Evolutionary conservation across 2,113 vertebrate species (phyloP), one percentile per base, ranked within the genome.

Genomic region (Hymenochirus boettgeri): DNA sequence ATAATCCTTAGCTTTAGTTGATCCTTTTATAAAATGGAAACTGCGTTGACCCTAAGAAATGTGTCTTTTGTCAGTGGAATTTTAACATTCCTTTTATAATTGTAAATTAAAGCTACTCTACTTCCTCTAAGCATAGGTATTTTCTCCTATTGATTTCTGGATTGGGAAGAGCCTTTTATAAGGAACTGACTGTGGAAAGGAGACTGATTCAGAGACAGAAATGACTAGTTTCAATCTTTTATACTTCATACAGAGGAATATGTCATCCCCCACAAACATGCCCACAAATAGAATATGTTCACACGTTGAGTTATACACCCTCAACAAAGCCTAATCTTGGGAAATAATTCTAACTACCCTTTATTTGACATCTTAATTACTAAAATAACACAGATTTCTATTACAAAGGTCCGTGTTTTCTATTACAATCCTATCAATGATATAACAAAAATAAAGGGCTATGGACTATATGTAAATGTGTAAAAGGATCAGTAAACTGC

Each of bases 341-440:
- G 58, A 55, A 67, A 25, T 67, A 67, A 67, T 67, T 67, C 57
- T 59, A 67, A 67, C n/a, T n/a, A n/a, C n/a, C 64, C 64, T 67
- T 59, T 67, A 67, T 67, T 67, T 67, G 64, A 57, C 64, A 67
- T 67, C 64, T 67, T 67, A 57, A 58, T 67, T 67, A 67, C 45
- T 51, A 67, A 57, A 58, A 67, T 58, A 67, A 67, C 58, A 23
- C 13, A 55, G 64, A 33, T 29, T 26, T 37, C 55, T 52, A 37
- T 50, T 13, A 33, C 63, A 47, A 11, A 17, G 55, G 22, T 1
- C 54, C 4, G 4, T n/a, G n/a, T n/a, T n/a, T n/a, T n/a, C n/a
- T n/a, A n/a, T n/a, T n/a, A n/a, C n/a, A n/a, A n/a, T n/a, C n/a
- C n/a, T n/a, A n/a, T n/a, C n/a, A n/a, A n/a, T n/a, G n/a, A n/a